Base-by-base conservation (phyloP, 2,797 vertebrate species). In the Ficedula albicollis region DNA sequence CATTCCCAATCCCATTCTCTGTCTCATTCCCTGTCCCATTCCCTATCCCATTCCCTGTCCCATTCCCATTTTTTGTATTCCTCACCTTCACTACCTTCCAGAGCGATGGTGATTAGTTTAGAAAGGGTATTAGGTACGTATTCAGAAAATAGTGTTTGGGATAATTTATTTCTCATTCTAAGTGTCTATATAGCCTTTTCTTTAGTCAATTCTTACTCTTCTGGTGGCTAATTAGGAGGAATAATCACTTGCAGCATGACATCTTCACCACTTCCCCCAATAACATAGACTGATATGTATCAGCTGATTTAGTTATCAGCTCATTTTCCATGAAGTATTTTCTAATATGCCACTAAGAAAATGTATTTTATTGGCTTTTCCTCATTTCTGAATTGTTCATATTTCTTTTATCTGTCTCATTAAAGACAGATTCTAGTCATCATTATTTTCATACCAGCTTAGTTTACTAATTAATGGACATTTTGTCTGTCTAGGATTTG, bases 401-500 rank as follows among this genome's bases (percentile, higher is more conserved):
- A 20, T 82, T 79, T 91, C 44, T 74, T 93, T 70, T 62, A 79
- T 86, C 58, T 73, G 22, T 77, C 59, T 94, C 49, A 84, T 90
- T 96, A 96, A 87, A 67, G 63, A 80, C 1, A 90, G n/a, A 85
- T 83, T 95, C 48, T 38, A 44, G 80, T 41, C 39, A 80, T 88
- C 63, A 68, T 78, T 93, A 84, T 64, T 90, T 95, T 94, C 93
- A 73, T 82, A 66, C 38, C 38, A 82, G 13, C 41, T 54, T 68
- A 46, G 49, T 73, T 96, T 95, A 85, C 79, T 96, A 95, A 94
- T 95, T 95, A 94, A 89, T 52, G 48, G 78, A 60, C 56, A 43
- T 26, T 63, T 46, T 32, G 32, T 59, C 83, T 93, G 44, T 67
- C 75, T 69, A 56, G 54, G 58, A 88, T 72, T 93, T 90, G 72